These are phyloP conservation scores for Progne subis DNA, from an alignment of 2,113 vertebrate genomes.

Conservation along the genomic window DNA sequence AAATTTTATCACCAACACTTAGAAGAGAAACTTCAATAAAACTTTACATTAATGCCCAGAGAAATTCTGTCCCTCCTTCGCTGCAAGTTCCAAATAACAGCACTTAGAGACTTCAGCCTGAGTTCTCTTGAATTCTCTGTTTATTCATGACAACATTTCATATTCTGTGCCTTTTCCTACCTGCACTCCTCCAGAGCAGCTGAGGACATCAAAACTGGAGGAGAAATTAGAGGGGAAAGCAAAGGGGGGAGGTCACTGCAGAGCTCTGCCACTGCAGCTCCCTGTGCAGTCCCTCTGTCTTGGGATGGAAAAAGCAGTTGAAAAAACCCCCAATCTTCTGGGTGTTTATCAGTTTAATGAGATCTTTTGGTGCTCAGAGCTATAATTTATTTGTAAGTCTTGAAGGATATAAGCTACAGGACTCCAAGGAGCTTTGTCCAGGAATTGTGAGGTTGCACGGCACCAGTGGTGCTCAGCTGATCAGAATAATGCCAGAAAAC, in stretches of 20 bases:
- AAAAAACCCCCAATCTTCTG: not conserved
- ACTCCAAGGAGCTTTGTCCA: not conserved
- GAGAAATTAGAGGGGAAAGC: not conserved
- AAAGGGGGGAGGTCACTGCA: not conserved
- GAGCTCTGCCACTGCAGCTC: not conserved
- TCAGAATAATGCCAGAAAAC: not conserved
- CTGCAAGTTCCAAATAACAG: not conserved
- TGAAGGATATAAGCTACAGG: not conserved
- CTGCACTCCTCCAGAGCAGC: not conserved
- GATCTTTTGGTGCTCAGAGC: not conserved
- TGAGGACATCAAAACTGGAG: not conserved
- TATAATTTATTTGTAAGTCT: not conserved
- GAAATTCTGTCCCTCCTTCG: not conserved
- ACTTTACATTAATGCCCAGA: not conserved
- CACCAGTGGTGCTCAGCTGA: not conserved
- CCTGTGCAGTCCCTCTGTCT: not conserved
- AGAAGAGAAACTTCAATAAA: not conserved
- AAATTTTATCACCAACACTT: not conserved
- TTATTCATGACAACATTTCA: not conserved
- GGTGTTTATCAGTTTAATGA: not conserved
- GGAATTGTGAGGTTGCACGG: not conserved
- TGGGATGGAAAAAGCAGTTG: not conserved
- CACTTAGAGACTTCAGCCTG: not conserved
- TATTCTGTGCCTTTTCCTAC: not conserved
- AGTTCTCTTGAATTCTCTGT: not conserved